A percentile compares a stretch with the other conserved stretches of the same genome.
These are phyloP conservation scores for Macrosoma leucophasiata DNA, from an alignment of 2,888 invertebrate species.

Conservation along the genomic window DNA sequence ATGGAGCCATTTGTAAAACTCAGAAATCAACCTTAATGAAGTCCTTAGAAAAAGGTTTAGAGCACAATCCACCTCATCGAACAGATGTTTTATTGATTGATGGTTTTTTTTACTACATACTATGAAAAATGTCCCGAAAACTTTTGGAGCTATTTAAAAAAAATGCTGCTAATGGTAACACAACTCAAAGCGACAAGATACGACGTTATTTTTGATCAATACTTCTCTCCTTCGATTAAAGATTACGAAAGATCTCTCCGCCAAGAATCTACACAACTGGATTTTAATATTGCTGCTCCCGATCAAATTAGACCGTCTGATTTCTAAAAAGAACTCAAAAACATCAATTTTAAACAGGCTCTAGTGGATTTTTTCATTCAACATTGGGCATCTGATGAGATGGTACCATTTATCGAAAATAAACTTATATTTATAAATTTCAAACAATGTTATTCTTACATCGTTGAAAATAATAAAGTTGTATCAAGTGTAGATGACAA, in stretches of 20 bases:
- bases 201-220: conserved; percentile 24
- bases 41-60: conserved; percentile 6
- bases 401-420: conserved; percentile 18
- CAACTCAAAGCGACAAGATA: conserved; percentile 12
- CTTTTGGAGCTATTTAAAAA: conserved; percentile 31
- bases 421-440: conserved; percentile 12
- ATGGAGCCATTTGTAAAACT: conserved; percentile 31
- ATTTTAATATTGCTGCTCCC: conserved; percentile 20
- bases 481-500: conserved; percentile 14
- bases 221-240: conserved; percentile 26
- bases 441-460: conserved; percentile 15
- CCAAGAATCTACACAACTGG: conserved; percentile 9
- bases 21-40: conserved; percentile 27
- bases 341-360: conserved; percentile 28
- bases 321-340: conserved; percentile 26
- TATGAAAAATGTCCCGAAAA: conserved; percentile 27
- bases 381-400: conserved; percentile 24
- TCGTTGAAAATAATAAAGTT: conserved; percentile 17
- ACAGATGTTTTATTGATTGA: conserved; percentile 17
- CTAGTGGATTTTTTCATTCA: conserved; percentile 27
- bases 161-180: conserved; percentile 15
- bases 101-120: conserved; percentile 20
- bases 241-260: conserved; percentile 24
- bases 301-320: conserved; percentile 19
- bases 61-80: conserved; percentile 6